These are phyloP conservation scores for Drosophila neocordata DNA, from an alignment of 1,140 invertebrate genomes.

Conservation along the genomic window DNA sequence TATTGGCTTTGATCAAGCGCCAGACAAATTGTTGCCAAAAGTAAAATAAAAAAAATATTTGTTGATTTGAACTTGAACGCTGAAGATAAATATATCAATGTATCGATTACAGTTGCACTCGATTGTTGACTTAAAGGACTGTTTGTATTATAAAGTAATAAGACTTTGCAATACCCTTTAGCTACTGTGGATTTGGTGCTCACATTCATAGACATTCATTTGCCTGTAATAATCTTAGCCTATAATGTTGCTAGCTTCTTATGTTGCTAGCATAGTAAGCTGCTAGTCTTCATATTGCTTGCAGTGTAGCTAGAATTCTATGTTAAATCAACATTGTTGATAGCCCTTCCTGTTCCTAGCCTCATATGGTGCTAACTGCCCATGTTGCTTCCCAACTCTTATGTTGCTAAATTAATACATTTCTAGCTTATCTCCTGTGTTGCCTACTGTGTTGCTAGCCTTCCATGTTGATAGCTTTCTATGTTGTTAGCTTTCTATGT, in stretches of 20 bases:
- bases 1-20: slow-evolving; percentile 41
- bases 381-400: no score
- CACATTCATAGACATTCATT: not conserved
- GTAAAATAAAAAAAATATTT: slow-evolving; percentile 27
- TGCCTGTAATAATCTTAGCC: no score
- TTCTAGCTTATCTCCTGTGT: no score
- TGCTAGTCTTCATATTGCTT: no score
- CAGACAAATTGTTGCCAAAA: slow-evolving; percentile 71
- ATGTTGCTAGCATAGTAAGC: not conserved
- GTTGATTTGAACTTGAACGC: slow-evolving; percentile 7
- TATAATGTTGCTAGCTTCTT: not conserved
- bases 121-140: slow-evolving; percentile 42
- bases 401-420: no score
- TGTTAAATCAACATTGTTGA: not conserved
- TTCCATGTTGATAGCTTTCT: no score
- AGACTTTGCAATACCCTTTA: not conserved
- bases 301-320: not conserved
- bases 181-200: no score
- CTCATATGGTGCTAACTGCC: not conserved
- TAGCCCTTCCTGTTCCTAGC: no score
- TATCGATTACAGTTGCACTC: slow-evolving; percentile 70
- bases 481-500: no score
- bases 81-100: slow-evolving; percentile 11
- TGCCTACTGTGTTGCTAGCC: not conserved
- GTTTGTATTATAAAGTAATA: not conserved